Conservation (phyloP, 2,888 invertebrate species). For the Hemithea aestivaria region DNA sequence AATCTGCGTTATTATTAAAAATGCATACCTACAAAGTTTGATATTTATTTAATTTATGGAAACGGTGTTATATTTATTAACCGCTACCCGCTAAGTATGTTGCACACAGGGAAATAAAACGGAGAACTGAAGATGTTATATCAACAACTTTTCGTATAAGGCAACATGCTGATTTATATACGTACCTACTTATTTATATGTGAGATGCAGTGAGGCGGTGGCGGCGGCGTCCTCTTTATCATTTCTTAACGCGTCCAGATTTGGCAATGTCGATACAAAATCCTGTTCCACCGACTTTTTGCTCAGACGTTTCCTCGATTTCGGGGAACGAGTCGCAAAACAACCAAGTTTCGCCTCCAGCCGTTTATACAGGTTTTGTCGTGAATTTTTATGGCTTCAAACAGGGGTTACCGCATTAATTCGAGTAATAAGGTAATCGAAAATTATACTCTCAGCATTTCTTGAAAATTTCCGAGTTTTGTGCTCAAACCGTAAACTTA, state of each 20-base stretch:
- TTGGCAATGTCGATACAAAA: conserved; percentile 73
- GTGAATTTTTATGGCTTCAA: conserved; percentile 70
- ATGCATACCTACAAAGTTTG: too few relatives aligned
- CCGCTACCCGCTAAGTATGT: too few relatives aligned
- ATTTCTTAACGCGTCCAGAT: conserved; percentile 76
- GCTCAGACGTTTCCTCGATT: conserved; percentile 70
- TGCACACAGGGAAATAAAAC: too few relatives aligned
- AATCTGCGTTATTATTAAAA: too few relatives aligned
- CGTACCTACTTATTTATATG: conserved; percentile 37
- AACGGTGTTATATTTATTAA: too few relatives aligned
- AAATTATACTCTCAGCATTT: conserved; percentile 37
- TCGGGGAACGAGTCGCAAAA: conserved; percentile 71
- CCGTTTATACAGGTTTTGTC: conserved; percentile 73
- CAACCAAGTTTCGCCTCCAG: conserved; percentile 68
- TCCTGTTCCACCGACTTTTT: conserved; percentile 74
- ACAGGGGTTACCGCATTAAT: conserved; percentile 58
- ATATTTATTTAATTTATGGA: too few relatives aligned
- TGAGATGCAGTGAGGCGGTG: conserved; percentile 36
- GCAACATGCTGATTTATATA: conserved; percentile 40
- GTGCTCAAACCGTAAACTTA: background rate
- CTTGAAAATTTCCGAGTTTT: background rate
- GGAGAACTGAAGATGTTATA: conserved; percentile 25
- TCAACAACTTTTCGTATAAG: conserved; percentile 40
- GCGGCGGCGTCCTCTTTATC: conserved; percentile 70
- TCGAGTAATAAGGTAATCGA: conserved; percentile 49